Percentiles rank a stretch among this genome's conserved stretches.
Evolutionary conservation across 2,888 invertebrate species (phyloP).

Genomic region (Protodeltote pygarga): DNA sequence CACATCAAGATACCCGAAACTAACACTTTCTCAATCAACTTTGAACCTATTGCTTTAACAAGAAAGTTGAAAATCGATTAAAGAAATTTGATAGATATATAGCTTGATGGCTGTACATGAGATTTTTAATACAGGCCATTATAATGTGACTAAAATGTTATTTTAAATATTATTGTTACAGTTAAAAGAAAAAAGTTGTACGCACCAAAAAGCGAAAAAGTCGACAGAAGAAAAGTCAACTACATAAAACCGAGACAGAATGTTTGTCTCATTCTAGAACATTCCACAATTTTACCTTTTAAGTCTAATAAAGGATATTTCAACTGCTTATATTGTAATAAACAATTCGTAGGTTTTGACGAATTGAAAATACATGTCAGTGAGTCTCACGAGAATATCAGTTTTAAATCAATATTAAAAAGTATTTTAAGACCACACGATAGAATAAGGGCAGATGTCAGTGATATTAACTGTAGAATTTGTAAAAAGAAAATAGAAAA

Average conservation of each 20-base stretch:
- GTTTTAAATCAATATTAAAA: constrained; percentile 34
- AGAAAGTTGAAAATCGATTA: too few relatives aligned
- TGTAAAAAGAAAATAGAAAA: constrained; percentile 33
- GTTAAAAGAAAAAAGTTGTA: constrained; percentile 3
- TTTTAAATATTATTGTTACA: too few relatives aligned
- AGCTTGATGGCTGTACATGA: too few relatives aligned
- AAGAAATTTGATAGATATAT: too few relatives aligned
- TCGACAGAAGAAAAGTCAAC: constrained; percentile 10
- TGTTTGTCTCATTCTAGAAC: constrained; percentile 40
- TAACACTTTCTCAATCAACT: too few relatives aligned
- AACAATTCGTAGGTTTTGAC: constrained; percentile 38
- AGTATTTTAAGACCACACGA: constrained; percentile 36
- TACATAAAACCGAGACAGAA: constrained; percentile 42
- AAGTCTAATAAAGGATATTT: constrained; percentile 49
- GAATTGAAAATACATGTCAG: constrained; percentile 36
- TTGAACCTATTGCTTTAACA: too few relatives aligned
- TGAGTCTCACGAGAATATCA: constrained; percentile 31
- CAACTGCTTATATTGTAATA: constrained; percentile 48
- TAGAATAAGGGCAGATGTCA: constrained; percentile 42
- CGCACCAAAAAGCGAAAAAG: constrained; percentile 2
- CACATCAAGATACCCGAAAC: too few relatives aligned
- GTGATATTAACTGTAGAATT: constrained; percentile 42
- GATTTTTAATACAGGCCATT: too few relatives aligned
- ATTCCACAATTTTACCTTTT: constrained; percentile 50
- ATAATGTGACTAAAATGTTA: too few relatives aligned